phyloP scores from a whole-genome alignment of 2,888 invertebrate species.

The Biston stratarius region DNA sequence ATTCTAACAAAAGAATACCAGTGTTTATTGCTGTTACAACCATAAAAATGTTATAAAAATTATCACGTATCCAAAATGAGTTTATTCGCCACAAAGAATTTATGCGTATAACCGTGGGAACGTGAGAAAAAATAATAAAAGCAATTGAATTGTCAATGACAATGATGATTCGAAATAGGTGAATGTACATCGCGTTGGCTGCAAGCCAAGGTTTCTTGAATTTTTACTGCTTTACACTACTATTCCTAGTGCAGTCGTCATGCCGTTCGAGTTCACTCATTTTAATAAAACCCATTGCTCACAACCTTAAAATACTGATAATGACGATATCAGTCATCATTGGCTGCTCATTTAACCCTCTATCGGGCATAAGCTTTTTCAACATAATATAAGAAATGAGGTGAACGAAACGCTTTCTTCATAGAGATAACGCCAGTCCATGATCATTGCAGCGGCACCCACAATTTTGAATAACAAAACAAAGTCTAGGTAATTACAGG shows the following conservation, averaged over 20 bases:
- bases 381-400: too few relatives aligned
- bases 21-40: conserved; percentile 13
- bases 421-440: too few relatives aligned
- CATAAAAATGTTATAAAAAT: conserved; percentile 20
- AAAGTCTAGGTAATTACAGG: too few relatives aligned
- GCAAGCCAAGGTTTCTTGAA: conserved; percentile 55
- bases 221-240: conserved; percentile 38
- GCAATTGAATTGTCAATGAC: conserved; percentile 48
- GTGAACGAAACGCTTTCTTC: too few relatives aligned
- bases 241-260: conserved; percentile 37
- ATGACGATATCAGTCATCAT: too few relatives aligned
- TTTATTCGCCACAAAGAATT: conserved; percentile 12
- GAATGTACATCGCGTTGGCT: conserved; percentile 52
- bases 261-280: conserved; percentile 10
- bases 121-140: conserved; percentile 11
- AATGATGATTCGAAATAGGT: conserved; percentile 47
- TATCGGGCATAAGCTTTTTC: too few relatives aligned
- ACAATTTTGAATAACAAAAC: too few relatives aligned
- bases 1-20: conserved; percentile 18
- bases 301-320: not conserved
- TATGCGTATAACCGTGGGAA: conserved; percentile 24
- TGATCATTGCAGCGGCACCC: too few relatives aligned
- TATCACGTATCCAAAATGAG: conserved; percentile 20
- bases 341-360: too few relatives aligned
- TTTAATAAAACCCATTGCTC: not conserved